Evolutionary conservation across 2,888 invertebrate genomes (phyloP), one percentile per base, ranked within the genome.

Genomic region (Dendrolimus pini): DNA sequence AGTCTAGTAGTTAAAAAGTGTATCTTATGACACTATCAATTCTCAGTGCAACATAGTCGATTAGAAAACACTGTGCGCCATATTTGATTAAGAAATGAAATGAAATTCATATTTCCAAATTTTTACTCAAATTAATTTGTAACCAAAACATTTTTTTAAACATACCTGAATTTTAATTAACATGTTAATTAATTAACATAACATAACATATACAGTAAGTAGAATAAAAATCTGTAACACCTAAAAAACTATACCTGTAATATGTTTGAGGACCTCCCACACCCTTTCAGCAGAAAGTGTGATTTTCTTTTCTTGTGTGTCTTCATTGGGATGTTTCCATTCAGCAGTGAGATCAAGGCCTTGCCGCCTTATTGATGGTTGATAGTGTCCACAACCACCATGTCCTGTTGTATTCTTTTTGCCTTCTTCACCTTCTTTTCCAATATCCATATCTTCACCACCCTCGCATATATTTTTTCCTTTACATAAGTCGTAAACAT

Each of bases 271-370:
- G 65, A 99, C 98, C 89, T 99, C 99, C 93, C 97, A 96, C 1
- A 99, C 99, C 68, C 98, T 92, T 82, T 99, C 99, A 1, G 99
- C 99, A 7, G 97, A 96, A 8, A 99, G 92, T 1, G 93, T 90
- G 14, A 98, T 98, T 85, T 99, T 99, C 78, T 97, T 96, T 79
- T 99, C 98, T 85, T 99, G 99, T 7, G 98, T 96, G 75, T 99
- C 99, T 89, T 99, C 99, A 85, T 99, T 99, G 0, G 97, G 94
- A 82, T 99, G 96, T 85, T 98, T 99, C 99, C 99, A 99, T 86
- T 99, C 99, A 0, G 99, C 99, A 1, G 96, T 94, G 54, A 99
- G 91, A 72, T 99, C 99, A 54, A 99, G 91, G 0, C 99, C 99
- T 52, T 94, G 93, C 60, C 98, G 91, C 61, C 97, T 92, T 57